Conservation (phyloP, 2,797 vertebrate genomes). For the Acanthis flammea region DNA sequence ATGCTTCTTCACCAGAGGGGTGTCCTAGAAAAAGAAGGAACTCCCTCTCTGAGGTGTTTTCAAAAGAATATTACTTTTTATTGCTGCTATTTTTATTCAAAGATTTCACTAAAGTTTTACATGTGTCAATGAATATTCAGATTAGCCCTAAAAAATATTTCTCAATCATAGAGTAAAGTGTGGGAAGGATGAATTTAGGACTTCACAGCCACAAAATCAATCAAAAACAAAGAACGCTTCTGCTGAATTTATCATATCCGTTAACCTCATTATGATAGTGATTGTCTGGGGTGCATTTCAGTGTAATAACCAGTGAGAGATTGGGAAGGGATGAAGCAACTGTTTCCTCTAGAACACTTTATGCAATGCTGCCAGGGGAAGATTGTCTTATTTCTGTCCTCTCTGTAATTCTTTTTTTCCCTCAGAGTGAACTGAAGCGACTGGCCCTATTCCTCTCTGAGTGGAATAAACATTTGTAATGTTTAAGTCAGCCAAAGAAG, state of each 20-base stretch:
- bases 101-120: conserved; percentile 21
- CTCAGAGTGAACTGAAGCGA: not conserved
- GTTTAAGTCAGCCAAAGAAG: not conserved
- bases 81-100: conserved; percentile 11
- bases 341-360: conserved; percentile 49
- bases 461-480: not conserved
- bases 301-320: conserved; percentile 57
- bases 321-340: conserved; percentile 42
- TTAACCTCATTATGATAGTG: conserved; percentile 67
- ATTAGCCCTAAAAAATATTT: conserved; percentile 17
- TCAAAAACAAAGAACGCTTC: conserved; percentile 35
- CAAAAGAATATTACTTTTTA: conserved; percentile 40
- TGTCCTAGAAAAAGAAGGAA: conserved; percentile 66
- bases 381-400: conserved; percentile 40
- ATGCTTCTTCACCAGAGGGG: conserved; percentile 51
- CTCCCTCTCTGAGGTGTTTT: conserved; percentile 48
- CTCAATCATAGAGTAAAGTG: not conserved
- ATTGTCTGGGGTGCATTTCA: conserved; percentile 62
- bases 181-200: conserved; percentile 1
- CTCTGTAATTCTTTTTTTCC: conserved; percentile 20
- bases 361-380: conserved; percentile 26
- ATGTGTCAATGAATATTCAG: not conserved
- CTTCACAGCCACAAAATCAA: conserved; percentile 40
- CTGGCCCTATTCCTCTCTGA: not conserved
- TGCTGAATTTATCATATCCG: conserved; percentile 59